phyloP scores from a whole-genome alignment of 2,797 vertebrate genomes.

The Rhinogobio ventralis region DNA sequence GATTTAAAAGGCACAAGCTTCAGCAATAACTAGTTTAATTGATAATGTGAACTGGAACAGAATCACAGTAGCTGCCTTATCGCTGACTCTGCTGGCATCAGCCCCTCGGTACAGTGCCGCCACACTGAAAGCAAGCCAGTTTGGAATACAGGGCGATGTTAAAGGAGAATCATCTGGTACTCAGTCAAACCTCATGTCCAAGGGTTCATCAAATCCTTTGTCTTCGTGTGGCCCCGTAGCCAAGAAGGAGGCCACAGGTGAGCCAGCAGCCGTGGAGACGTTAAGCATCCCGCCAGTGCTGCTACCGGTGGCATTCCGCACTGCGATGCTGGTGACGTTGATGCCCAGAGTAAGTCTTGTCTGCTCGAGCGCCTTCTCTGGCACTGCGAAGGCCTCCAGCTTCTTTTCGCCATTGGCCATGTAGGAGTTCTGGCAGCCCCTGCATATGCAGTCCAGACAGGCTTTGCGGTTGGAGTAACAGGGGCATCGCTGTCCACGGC shows the following conservation, averaged over 20 bases:
- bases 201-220: slow-evolving; percentile 93
- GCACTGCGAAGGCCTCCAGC: slow-evolving; percentile 98
- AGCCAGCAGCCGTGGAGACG: slow-evolving; percentile 88
- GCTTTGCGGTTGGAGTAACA: slow-evolving; percentile 99
- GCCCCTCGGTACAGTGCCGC: slow-evolving; percentile 68
- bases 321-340: slow-evolving; percentile 97
- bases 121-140: slow-evolving; percentile 72
- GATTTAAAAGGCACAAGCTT: slow-evolving; percentile 89
- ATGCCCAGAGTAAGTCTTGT: slow-evolving; percentile 98
- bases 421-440: slow-evolving; percentile 99
- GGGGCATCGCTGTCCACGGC: slow-evolving; percentile 98
- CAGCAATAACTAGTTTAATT: slow-evolving; percentile 84
- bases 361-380: slow-evolving; percentile 99
- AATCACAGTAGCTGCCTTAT: slow-evolving; percentile 97
- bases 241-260: slow-evolving; percentile 92
- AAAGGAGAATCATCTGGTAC: slow-evolving; percentile 64
- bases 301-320: slow-evolving; percentile 83
- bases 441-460: slow-evolving; percentile 99
- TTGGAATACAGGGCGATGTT: slow-evolving; percentile 74
- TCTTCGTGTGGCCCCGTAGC: slow-evolving; percentile 92
- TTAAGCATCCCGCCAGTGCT: slow-evolving; percentile 86
- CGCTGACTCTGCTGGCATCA: slow-evolving; percentile 72
- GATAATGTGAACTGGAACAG: slow-evolving; percentile 76
- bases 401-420: slow-evolving; percentile 99
- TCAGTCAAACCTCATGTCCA: slow-evolving; percentile 99